Evolutionary conservation across 2,888 invertebrate species (phyloP), one percentile per base, ranked within the genome.

Genomic region (Drepana falcataria): DNA sequence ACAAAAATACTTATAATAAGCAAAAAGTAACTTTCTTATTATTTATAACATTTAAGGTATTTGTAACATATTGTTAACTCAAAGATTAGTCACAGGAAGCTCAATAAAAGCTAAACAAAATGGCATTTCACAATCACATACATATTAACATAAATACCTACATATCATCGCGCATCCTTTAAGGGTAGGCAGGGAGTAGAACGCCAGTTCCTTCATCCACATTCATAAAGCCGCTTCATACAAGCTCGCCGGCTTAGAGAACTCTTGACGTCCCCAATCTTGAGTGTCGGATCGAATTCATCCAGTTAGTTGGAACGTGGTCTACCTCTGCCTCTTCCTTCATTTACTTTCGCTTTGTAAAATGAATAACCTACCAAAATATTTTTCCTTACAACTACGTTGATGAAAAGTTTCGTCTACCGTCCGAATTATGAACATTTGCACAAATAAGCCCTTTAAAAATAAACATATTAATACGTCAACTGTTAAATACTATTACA

Each of bases 71-170:
- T 1, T 9, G 44, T 44, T 44, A 44, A 44, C 6, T 44, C 7
- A 44, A 9, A 9, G 9, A 6, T 44, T 44, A 73, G 69, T 68
- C 81, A 82, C 75, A 68, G 69, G 68, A 71, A 70, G 84, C 83
- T 85, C 81, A 83, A 81, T 81, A 85, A 73, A 85, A 82, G 83
- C 86, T 82, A 76, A 74, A 73, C 59, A 74, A 71, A 79, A 87
- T 87, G 87, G 87, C 87, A 80, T 81, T 78, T 69, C 62, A 59
- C 67, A 73, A 83, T 85, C 80, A 84, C 81, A 76, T 79, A 73
- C 62, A n/a, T n/a, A n/a, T n/a, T n/a, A n/a, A n/a, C n/a, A 40
- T 40, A 6, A 40, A 40, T 7, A 40, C 40, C 40, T 37, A 37
- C 37, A 37, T 37, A 37, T 69, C n/a, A n/a, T n/a, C n/a, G n/a